Base-by-base conservation (phyloP, 1,140 invertebrate species). In the Hesperophylax magnus region DNA sequence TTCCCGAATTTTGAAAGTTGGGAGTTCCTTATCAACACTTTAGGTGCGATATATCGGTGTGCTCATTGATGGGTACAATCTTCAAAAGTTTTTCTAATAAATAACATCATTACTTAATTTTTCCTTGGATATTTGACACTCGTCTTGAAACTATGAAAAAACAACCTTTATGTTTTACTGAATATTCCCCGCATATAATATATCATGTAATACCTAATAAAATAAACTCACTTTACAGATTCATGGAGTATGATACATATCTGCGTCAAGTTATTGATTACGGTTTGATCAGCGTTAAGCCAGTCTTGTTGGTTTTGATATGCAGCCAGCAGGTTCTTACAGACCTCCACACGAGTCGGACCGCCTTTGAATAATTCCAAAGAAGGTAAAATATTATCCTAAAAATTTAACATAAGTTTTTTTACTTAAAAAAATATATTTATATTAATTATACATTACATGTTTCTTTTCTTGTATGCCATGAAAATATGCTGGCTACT, bases 311-410 rank as follows among this genome's bases (percentile, higher is more conserved):
- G 90, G 58, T 89, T 86, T 71, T 86, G 86, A 56, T 88, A 96
- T 60, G 93, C 91, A 84, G 93, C 93, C 60, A 98, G 90, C 2
- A 98, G 92, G 47, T 91, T 93, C 88, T 97, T 98, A 83, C 96
- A 97, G 56, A 96, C 94, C 84, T 96, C 94, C 0, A 97, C 94
- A 87, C 95, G 94, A 2, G 94, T 91, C 65, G 91, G 92, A 82
- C 97, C 96, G 82, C 96, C 95, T 84, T 97, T 95, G 84, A 98
- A 97, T 84, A 98, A 90, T 88, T 98, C 97, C 65, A 98, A 90
- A 58, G 98, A 91, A 2, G 97, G 96, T 85, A 98, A 90, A 86
- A 99, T 97, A 84, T 97, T 95, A 75, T 97, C 96, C 94, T 96
- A 86, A 63, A 91, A 85, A 84, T 78, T 82, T 85, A 77, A 83